Evolutionary conservation across 2,888 invertebrate genomes (phyloP).

Genomic region (Hanleya hanleyi): DNA sequence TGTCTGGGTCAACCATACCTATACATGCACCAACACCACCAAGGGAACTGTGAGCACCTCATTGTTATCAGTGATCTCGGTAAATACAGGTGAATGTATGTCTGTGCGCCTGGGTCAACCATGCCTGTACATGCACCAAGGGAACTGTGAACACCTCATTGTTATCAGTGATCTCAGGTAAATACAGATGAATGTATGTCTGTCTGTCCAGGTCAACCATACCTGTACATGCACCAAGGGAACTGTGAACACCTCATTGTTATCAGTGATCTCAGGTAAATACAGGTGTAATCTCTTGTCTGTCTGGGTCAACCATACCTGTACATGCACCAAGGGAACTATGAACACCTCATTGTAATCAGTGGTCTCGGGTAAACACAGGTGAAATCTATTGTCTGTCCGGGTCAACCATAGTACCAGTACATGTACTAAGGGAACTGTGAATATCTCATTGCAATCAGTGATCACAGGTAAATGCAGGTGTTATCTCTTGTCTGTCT

Average conservation of each 20-base stretch:
- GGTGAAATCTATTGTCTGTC: no score
- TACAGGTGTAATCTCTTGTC: no score
- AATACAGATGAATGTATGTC: conserved; percentile 80
- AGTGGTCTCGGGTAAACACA: conserved; percentile 81
- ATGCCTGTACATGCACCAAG: conserved; percentile 92
- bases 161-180: conserved; percentile 83
- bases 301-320: no score
- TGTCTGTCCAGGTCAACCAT: conserved; percentile 79
- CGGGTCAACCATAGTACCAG: no score
- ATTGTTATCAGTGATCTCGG: no score
- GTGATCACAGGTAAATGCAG: conserved; percentile 59
- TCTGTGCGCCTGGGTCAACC: no score
- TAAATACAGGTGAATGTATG: no score
- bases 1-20: no score
- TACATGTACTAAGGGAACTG: no score
- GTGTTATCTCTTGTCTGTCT: conserved; percentile 64
- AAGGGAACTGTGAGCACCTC: no score
- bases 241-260: conserved; percentile 92
- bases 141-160: conserved; percentile 90
- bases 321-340: conserved; percentile 90
- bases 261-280: conserved; percentile 82
- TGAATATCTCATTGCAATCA: conserved; percentile 75
- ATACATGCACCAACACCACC: no score
- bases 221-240: conserved; percentile 92
- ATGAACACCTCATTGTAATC: conserved; percentile 89